phyloP scores from a whole-genome alignment of 2,888 invertebrate species.

The Clanis bilineata region DNA sequence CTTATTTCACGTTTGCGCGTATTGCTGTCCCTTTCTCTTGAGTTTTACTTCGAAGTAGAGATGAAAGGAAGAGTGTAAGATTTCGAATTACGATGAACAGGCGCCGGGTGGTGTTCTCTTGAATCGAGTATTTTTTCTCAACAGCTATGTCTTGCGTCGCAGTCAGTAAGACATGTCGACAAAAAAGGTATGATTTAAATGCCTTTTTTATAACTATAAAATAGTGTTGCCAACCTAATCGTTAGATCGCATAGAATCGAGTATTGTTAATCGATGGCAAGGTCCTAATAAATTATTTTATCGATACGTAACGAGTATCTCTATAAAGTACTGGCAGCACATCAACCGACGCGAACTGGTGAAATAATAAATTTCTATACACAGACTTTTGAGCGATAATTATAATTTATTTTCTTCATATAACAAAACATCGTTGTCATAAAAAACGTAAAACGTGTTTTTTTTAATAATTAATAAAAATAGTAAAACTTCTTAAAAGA shows the following conservation, averaged over 20 bases:
- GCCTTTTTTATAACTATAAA: not conserved
- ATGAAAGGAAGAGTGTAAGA: not conserved
- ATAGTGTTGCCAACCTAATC: not conserved
- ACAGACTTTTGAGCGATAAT: conserved; percentile 38
- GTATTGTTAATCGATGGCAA: not conserved
- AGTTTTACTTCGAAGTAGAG: not conserved
- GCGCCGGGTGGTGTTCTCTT: not conserved
- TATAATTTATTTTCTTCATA: conserved; percentile 41
- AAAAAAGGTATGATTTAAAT: not conserved
- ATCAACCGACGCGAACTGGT: conserved; percentile 34
- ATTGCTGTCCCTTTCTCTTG: conserved; percentile 10
- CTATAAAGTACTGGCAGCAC: not conserved
- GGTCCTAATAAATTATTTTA: not conserved
- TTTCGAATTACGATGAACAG: not conserved
- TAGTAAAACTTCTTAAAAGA: conserved; percentile 69
- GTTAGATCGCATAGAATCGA: not conserved
- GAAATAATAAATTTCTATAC: conserved; percentile 61
- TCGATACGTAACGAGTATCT: not conserved
- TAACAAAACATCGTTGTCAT: conserved; percentile 31
- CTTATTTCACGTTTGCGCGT: not conserved
- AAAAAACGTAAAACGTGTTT: conserved; percentile 67
- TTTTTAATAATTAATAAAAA: conserved; percentile 60
- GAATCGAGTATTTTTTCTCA: not conserved
- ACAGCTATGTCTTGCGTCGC: not conserved
- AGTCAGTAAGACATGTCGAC: not conserved